Evolutionary conservation across 2,888 invertebrate genomes (phyloP).

Genomic region (Pandemis corylana): DNA sequence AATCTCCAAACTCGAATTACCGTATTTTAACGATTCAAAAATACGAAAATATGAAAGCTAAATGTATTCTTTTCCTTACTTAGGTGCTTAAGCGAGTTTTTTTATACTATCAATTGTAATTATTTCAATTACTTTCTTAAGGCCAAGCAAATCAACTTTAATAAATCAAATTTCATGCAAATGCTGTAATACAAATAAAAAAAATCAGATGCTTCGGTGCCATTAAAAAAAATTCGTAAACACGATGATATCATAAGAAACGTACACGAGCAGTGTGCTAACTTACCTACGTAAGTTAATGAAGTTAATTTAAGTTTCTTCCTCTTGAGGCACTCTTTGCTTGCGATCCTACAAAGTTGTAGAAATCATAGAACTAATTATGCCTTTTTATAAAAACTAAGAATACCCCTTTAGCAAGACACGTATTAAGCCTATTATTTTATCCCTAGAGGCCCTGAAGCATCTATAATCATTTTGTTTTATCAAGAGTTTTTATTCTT

Average conservation of each 20-base stretch:
- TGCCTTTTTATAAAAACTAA: background rate
- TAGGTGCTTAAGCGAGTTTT: too few species aligned
- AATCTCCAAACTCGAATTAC: slow-evolving; percentile 28
- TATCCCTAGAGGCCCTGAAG: background rate
- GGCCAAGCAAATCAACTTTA: too few species aligned
- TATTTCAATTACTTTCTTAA: too few species aligned
- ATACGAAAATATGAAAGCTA: background rate
- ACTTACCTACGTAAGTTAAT: slow-evolving; percentile 22
- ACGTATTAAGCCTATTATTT: background rate
- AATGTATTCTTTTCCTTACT: background rate
- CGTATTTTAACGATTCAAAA: slow-evolving; percentile 29
- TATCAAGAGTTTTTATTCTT: background rate
- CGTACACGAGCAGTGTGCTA: slow-evolving; percentile 15
- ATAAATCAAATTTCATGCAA: too few species aligned
- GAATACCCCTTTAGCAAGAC: background rate
- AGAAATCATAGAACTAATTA: slow-evolving; percentile 9
- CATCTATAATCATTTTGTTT: background rate
- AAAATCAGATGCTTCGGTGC: background rate
- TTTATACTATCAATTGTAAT: too few species aligned
- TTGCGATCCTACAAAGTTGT: background rate
- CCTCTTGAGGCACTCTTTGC: slow-evolving; percentile 5
- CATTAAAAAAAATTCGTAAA: background rate
- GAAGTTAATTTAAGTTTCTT: slow-evolving; percentile 28
- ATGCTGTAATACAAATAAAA: background rate
- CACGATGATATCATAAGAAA: slow-evolving; percentile 10